These are phyloP conservation scores for Hypotaenidia okinawae DNA, from an alignment of 2,797 vertebrate species.

Conservation along the genomic window DNA sequence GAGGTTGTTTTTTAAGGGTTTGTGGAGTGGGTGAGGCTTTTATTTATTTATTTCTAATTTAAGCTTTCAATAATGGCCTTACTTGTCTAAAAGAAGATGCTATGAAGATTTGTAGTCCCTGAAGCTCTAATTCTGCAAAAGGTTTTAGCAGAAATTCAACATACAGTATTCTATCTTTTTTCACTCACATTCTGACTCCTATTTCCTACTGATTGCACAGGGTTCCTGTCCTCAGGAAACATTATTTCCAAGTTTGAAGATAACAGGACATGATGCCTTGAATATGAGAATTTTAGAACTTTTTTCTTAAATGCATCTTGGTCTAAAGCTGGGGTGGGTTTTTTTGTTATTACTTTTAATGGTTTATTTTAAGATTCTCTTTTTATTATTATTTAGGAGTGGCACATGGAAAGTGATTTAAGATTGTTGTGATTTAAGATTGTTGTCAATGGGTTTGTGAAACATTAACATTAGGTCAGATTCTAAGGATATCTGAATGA, in stretches of 20 bases:
- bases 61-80: neutral
- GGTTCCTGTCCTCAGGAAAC: neutral
- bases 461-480: neutral
- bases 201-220: neutral
- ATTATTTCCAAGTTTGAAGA: neutral
- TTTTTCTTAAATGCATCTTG: neutral
- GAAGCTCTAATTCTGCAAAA: neutral
- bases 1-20: too few relatives aligned
- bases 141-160: neutral
- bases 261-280: neutral
- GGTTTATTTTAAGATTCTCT: neutral
- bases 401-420: neutral
- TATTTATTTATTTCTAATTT: neutral
- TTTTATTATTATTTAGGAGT: neutral
- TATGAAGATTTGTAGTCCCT: neutral
- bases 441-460: neutral
- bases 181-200: neutral
- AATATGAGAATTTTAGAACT: neutral
- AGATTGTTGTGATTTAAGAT: neutral
- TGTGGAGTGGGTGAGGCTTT: fast-evolving
- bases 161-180: neutral
- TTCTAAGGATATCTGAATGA: neutral
- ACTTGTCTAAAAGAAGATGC: neutral
- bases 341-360: too few relatives aligned
- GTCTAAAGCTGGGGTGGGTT: neutral